Base-by-base conservation (phyloP, 2,797 vertebrate species). In the Gouania willdenowi region DNA sequence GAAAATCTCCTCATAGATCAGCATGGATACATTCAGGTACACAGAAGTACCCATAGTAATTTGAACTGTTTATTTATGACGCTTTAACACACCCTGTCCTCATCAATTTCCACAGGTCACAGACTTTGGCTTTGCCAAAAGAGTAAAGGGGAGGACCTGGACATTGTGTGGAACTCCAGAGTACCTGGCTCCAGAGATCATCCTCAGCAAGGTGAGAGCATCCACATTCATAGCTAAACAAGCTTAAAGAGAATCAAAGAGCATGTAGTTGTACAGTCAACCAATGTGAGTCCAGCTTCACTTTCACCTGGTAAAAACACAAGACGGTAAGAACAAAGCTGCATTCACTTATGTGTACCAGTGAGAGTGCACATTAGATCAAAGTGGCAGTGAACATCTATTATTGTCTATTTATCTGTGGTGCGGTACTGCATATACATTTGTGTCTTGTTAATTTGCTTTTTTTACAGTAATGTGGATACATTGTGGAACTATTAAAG, bases 1-100 rank as follows among this genome's bases (percentile, higher is more conserved):
- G 97, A 99, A 90, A 99, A 99, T 82, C 92, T 99, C 87, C 89
- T 99, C 87, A 99, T 99, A 84, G 95, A 99, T 88, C 95, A 98
- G 68, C 94, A 96, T 88, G 97, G 97, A 70, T 99, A 98, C 75
- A 98, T 99, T 71, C 96, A 98, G 96, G 97, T 99, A 90, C 8
- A 16, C 5, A 5, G n/a, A n/a, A n/a, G n/a, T n/a, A 2, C 26
- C 16, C 9, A 7, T 37, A 20, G 26, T 23, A 26, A 59, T 26
- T 16, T 31, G 30, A n/a, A 12, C 6, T 5, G n/a, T n/a, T n/a
- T n/a, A n/a, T n/a, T n/a, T n/a, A n/a, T n/a, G n/a, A n/a, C n/a
- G 1, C 7, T 6, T 2, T 35, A 9, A 2, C 4, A n/a, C 9
- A 2, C 1, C 20, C 12, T 21, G 42, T 38, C 27, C 36, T 59